These are phyloP conservation scores for Loxodonta africana DNA, from an alignment of 2,113 vertebrate genomes.

Conservation along the genomic window DNA sequence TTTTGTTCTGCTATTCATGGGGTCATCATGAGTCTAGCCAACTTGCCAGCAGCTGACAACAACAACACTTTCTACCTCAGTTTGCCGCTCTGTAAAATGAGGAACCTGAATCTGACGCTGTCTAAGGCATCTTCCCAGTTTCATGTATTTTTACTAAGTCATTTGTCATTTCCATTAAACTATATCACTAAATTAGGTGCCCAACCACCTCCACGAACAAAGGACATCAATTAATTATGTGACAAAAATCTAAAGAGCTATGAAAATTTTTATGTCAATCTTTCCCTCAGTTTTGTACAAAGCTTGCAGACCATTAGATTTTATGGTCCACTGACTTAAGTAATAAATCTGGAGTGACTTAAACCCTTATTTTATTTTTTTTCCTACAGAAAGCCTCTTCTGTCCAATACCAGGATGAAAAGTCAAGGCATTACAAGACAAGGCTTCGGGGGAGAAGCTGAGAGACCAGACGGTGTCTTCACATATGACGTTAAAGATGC, in stretches of 20 bases:
- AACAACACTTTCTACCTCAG: neutral
- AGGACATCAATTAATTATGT: neutral
- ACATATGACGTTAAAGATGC: accelerated
- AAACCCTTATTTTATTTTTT: neutral
- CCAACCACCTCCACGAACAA: neutral
- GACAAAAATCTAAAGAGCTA: conserved; percentile 27
- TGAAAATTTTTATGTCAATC: neutral
- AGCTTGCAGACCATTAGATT: neutral
- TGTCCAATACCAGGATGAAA: neutral
- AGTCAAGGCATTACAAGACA: neutral
- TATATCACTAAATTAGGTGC: neutral
- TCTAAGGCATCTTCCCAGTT: neutral
- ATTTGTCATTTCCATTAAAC: conserved; percentile 22
- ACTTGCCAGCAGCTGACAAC: no score
- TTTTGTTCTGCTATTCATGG: neutral
- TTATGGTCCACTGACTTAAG: conserved; percentile 13
- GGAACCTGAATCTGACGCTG: neutral
- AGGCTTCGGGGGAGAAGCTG: neutral
- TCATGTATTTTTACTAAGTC: neutral
- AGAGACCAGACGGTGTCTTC: neutral
- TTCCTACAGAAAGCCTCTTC: conserved; percentile 4
- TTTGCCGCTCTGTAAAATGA: neutral
- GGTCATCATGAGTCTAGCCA: no score
- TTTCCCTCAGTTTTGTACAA: neutral
- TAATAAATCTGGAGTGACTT: conserved; percentile 12